Conservation (phyloP, 2,113 vertebrate species). For the rabbit (Oryctolagus cuniculus) region DNA sequence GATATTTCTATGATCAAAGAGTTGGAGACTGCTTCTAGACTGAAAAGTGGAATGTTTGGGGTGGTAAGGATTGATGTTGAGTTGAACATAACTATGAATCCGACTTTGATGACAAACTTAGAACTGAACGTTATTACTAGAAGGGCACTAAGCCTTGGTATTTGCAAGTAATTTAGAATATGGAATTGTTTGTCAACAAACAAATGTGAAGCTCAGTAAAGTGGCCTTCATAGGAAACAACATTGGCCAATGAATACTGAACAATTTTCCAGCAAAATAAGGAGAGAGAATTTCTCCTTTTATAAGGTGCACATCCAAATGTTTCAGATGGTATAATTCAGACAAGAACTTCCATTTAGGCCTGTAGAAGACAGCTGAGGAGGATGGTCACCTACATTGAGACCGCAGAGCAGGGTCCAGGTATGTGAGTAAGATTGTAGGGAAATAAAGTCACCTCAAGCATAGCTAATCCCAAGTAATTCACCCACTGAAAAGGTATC, state of each 20-base stretch:
- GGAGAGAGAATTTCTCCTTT: conserved; percentile 8
- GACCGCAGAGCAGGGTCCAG: not conserved
- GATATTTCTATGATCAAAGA: not conserved
- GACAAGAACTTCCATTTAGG: conserved; percentile 2
- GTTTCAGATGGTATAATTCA: conserved; percentile 26
- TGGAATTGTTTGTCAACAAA: not conserved
- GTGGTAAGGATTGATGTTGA: not conserved
- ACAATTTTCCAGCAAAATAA: conserved; percentile 21
- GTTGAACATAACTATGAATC: not conserved
- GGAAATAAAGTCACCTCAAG: not conserved
- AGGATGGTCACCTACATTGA: not conserved
- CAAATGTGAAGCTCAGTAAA: not conserved
- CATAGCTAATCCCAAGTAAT: not conserved
- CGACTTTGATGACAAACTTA: not conserved
- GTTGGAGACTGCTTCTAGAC: not conserved
- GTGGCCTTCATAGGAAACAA: conserved; percentile 1
- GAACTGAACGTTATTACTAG: not conserved
- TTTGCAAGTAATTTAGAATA: not conserved
- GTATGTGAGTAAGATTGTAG: not conserved
- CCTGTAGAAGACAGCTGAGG: not conserved
- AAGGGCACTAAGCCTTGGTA: not conserved
- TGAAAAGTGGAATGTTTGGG: not conserved
- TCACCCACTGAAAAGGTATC: not conserved
- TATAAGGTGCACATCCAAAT: not conserved
- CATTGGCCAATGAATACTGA: not conserved